Evolutionary conservation across 2,888 invertebrate genomes (phyloP).

Genomic region (Eupithecia inturbata): DNA sequence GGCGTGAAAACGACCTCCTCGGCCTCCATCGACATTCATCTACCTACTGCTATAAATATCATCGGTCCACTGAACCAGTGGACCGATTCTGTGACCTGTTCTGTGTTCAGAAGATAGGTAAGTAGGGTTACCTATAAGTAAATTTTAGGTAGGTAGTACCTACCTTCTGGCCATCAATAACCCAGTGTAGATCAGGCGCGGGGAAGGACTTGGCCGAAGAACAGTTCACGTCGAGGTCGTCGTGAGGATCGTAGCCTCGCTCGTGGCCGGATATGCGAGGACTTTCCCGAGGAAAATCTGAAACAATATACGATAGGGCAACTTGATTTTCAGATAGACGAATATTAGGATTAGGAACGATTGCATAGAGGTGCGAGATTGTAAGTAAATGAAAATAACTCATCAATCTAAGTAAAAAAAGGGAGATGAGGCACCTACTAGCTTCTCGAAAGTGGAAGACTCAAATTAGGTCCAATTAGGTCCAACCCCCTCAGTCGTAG

Average conservation of each 20-base stretch:
- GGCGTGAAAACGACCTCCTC: too few relatives aligned
- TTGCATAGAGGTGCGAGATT: too few relatives aligned
- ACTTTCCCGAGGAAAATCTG: slow-evolving; percentile 76
- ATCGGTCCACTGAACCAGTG: not conserved
- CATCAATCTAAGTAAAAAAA: too few relatives aligned
- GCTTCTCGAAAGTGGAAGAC: too few relatives aligned
- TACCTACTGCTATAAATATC: not conserved
- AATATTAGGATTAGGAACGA: too few relatives aligned
- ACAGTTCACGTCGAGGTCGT: slow-evolving; percentile 74
- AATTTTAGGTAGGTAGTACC: not conserved
- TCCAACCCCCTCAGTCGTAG: too few relatives aligned
- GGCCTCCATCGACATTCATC: not conserved
- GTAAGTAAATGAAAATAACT: too few relatives aligned
- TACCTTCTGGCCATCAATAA: slow-evolving; percentile 74
- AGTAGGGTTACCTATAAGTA: too few relatives aligned
- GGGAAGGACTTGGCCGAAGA: slow-evolving; percentile 75
- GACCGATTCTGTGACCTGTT: not conserved
- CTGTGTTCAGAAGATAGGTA: not conserved
- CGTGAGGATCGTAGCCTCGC: slow-evolving; percentile 59
- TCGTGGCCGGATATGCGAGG: slow-evolving; percentile 75
- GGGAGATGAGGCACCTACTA: too few relatives aligned
- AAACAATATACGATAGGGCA: slow-evolving; percentile 37
- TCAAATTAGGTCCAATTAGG: too few relatives aligned
- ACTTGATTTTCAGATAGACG: not conserved
- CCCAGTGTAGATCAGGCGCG: slow-evolving; percentile 76